Conservation (phyloP, 2,888 invertebrate species). For the Tachystola acroxantha region DNA sequence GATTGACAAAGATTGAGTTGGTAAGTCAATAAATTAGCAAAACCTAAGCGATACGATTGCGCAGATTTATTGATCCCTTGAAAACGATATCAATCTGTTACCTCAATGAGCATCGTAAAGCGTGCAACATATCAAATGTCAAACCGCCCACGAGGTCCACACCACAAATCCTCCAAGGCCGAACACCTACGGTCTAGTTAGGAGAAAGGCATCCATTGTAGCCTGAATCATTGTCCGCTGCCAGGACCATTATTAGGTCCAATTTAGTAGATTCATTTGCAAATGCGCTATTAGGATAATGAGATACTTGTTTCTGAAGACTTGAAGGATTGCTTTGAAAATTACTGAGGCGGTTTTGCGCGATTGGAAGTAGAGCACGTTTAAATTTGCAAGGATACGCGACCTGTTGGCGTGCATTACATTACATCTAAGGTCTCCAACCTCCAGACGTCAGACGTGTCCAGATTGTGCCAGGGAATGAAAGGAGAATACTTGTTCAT, state of each 20-base stretch:
- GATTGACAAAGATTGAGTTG: no score
- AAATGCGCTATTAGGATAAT: neutral
- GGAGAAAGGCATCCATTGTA: constrained; percentile 66
- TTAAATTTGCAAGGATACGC: no score
- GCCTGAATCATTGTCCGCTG: constrained; percentile 10
- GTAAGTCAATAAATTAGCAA: no score
- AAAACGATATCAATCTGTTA: neutral
- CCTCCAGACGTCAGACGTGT: no score
- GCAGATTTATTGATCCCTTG: no score
- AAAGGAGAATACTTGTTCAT: no score
- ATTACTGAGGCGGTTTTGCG: neutral
- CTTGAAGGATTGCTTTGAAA: neutral
- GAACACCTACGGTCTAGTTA: constrained; percentile 62
- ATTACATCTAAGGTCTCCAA: no score
- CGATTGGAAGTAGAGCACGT: no score
- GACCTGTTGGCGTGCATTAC: no score
- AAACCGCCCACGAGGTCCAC: constrained; percentile 25
- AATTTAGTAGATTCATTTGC: constrained; percentile 4
- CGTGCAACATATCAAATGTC: constrained; percentile 16
- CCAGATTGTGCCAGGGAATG: no score
- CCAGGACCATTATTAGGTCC: constrained; percentile 4
- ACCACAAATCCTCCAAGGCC: constrained; percentile 40
- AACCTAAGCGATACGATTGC: no score
- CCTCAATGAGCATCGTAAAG: constrained; percentile 6
- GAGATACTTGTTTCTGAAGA: neutral